Evolutionary conservation across 2,888 invertebrate genomes (phyloP).

Genomic region (Resseliella maxima): DNA sequence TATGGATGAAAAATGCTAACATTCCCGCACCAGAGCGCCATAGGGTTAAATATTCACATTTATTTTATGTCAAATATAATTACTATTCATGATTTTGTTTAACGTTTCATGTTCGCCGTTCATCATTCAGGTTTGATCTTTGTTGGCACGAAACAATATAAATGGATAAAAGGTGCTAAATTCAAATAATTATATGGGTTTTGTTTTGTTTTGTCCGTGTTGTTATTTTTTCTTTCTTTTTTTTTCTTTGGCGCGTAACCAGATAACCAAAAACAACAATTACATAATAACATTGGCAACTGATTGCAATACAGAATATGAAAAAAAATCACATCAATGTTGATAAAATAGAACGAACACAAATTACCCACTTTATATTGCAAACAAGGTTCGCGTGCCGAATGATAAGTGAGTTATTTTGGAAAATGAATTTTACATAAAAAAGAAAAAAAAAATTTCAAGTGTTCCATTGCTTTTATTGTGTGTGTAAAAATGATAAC

Average conservation of each 20-base stretch:
- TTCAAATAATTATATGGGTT: conserved; percentile 37
- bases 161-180: conserved; percentile 46
- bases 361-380: neutral
- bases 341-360: neutral
- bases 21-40: neutral
- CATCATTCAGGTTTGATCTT: conserved; percentile 49
- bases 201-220: neutral
- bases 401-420: neutral
- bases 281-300: neutral
- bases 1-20: conserved; percentile 1
- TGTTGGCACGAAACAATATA: conserved; percentile 14
- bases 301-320: neutral
- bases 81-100: conserved; percentile 53
- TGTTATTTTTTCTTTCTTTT: neutral
- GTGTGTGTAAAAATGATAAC: neutral
- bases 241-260: neutral
- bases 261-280: neutral
- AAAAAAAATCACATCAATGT: neutral
- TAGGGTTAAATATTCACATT: neutral
- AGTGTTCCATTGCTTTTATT: neutral
- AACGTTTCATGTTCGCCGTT: conserved; percentile 42
- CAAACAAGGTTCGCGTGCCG: neutral
- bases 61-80: conserved; percentile 40
- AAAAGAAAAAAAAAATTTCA: neutral
- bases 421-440: neutral